A percentile compares a stretch with the other conserved stretches of the same genome.
Evolutionary conservation across 2,888 invertebrate genomes (phyloP).

Genomic region (Troglohyphantes excavatus): DNA sequence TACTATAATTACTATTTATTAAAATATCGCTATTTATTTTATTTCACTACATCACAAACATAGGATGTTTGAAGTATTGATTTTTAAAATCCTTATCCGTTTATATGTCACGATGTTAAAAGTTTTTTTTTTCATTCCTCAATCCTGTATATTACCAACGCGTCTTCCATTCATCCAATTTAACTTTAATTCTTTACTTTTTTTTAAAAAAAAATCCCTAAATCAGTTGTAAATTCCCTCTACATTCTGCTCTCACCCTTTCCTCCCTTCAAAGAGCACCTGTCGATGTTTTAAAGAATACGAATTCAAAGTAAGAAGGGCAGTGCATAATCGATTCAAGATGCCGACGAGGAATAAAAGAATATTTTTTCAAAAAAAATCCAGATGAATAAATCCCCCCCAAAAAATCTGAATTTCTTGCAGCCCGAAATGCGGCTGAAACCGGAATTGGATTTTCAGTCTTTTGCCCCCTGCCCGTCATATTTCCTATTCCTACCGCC

Average conservation of each 20-base stretch:
- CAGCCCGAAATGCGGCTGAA: constrained; percentile 11
- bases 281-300: background rate
- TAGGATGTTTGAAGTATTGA: no score
- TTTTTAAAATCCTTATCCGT: no score
- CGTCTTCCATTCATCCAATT: no score
- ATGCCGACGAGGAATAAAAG: background rate
- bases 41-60: no score
- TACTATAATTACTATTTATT: no score
- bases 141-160: no score
- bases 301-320: constrained; percentile 1
- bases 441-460: constrained; percentile 33
- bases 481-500: background rate
- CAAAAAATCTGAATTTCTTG: background rate
- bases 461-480: background rate
- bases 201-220: no score
- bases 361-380: no score
- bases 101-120: no score
- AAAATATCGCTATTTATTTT: no score
- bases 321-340: background rate
- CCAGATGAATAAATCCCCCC: background rate
- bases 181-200: no score
- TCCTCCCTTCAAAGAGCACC: background rate
- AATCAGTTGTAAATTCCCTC: background rate
- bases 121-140: no score
- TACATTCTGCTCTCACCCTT: background rate